phyloP scores from a whole-genome alignment of 2,797 vertebrate genomes.

The Bradypodion pumilum region DNA sequence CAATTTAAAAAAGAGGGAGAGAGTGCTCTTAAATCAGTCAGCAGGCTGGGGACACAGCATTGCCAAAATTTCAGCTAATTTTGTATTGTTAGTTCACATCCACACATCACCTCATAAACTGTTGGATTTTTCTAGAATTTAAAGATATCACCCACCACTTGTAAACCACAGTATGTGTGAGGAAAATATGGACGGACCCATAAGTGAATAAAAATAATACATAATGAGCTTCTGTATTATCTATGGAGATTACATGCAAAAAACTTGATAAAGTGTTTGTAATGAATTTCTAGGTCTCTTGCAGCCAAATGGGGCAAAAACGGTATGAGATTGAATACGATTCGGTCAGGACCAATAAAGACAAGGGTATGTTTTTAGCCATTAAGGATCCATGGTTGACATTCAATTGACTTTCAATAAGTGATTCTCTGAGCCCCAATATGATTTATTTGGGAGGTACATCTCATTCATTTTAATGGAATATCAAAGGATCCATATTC shows the following conservation, averaged over 20 bases:
- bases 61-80: neutral
- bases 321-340: constrained; percentile 94
- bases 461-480: neutral
- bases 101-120: neutral
- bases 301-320: constrained; percentile 93
- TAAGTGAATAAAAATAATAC: no score
- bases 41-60: no score
- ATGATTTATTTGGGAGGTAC: neutral
- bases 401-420: constrained; percentile 10
- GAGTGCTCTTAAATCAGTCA: no score
- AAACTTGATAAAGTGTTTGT: constrained; percentile 32
- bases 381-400: constrained; percentile 10
- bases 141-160: neutral
- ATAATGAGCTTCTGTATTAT: no score
- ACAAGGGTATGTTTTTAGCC: constrained; percentile 84
- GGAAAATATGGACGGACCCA: no score
- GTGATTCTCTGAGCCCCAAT: neutral
- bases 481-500: neutral
- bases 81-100: neutral
- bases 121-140: neutral
- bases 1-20: no score
- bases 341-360: constrained; percentile 95
- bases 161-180: neutral
- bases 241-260: no score
- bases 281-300: constrained; percentile 85